Percentiles rank a stretch among this genome's conserved stretches.
Conservation (phyloP, 2,888 invertebrate genomes). For the Drosophila picticornis region DNA sequence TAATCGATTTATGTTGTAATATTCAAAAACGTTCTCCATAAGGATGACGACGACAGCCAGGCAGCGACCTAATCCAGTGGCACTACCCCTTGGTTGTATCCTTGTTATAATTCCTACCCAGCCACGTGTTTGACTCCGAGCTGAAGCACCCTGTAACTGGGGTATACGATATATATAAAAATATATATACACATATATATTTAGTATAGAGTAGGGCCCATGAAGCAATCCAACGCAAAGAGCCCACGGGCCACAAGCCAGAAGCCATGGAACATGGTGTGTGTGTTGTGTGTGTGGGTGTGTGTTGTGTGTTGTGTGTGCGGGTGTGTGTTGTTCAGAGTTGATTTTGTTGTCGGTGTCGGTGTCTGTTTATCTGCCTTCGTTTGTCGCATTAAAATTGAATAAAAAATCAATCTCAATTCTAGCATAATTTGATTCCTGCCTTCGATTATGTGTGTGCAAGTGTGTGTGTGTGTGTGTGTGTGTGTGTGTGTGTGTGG, state of each 20-base stretch:
- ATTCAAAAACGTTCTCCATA: constrained; percentile 81
- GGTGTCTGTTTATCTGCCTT: constrained; percentile 79
- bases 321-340: constrained; percentile 10
- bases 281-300: constrained; percentile 11
- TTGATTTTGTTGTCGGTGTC: constrained; percentile 41
- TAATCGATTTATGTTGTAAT: constrained; percentile 81
- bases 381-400: constrained; percentile 84
- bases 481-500: constrained; percentile 13
- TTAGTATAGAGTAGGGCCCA: constrained; percentile 46
- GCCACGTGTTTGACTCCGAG: constrained; percentile 61
- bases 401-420: constrained; percentile 85
- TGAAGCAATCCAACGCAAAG: constrained; percentile 20
- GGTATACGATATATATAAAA: constrained; percentile 25
- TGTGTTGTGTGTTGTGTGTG: constrained; percentile 16
- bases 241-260: constrained; percentile 43
- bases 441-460: constrained; percentile 70
- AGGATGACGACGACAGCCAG: constrained; percentile 52
- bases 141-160: constrained; percentile 63
- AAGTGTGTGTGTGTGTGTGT: constrained; percentile 20
- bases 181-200: background rate
- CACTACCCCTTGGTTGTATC: constrained; percentile 71
- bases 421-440: constrained; percentile 83
- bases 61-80: constrained; percentile 72
- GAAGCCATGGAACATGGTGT: constrained; percentile 5
- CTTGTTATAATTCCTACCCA: constrained; percentile 63